Evolutionary conservation across 1,140 invertebrate species (phyloP).

Genomic region (Lasaia peninsularis): DNA sequence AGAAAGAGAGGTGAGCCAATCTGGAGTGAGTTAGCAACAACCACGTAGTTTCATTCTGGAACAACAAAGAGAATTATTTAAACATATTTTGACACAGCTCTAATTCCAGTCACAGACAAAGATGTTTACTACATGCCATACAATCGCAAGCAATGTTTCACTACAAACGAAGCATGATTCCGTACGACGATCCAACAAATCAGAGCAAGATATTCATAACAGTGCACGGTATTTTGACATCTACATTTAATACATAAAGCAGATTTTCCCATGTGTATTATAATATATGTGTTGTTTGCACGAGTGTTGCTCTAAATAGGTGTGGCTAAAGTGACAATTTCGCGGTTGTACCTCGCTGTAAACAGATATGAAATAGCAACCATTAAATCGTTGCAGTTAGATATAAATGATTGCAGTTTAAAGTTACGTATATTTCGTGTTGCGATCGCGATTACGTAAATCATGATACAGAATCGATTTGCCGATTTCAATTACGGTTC

Average conservation of each 20-base stretch:
- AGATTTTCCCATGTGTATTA: slow-evolving; percentile 7
- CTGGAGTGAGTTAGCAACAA: no score
- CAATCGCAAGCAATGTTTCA: slow-evolving; percentile 29
- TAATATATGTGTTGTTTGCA: background rate
- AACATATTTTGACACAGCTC: slow-evolving; percentile 14
- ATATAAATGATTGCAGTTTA: slow-evolving; percentile 27
- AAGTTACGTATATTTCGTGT: slow-evolving; percentile 14
- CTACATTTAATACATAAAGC: background rate
- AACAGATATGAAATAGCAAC: slow-evolving; percentile 31
- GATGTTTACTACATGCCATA: slow-evolving; percentile 22
- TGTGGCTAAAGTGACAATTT: slow-evolving; percentile 35
- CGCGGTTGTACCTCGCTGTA: slow-evolving; percentile 31
- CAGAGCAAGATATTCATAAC: background rate
- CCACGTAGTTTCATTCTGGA: no score
- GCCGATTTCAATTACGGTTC: no score
- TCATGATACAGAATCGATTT: no score
- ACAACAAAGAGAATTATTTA: background rate
- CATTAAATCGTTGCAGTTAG: slow-evolving; percentile 25
- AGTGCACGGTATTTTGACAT: background rate
- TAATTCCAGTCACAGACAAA: slow-evolving; percentile 23
- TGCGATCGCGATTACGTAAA: background rate
- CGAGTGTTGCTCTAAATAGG: slow-evolving; percentile 34
- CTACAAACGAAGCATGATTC: slow-evolving; percentile 23
- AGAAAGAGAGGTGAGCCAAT: no score
- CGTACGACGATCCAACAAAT: slow-evolving; percentile 1